Base-by-base conservation (phyloP, 2,797 vertebrate species). In the Novumbra hubbsi region DNA sequence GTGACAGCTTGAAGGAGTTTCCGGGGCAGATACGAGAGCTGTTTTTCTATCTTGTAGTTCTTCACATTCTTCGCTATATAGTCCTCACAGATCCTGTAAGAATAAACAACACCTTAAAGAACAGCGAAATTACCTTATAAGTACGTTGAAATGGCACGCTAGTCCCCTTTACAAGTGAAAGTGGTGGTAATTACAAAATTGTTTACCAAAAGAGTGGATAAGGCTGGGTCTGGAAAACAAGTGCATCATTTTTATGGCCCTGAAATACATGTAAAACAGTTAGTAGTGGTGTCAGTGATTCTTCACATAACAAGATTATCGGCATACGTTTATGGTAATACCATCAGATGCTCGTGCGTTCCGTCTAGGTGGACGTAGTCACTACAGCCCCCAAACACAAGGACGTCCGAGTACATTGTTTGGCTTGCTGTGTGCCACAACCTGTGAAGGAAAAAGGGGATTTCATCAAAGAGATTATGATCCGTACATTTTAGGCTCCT, bases 371-470 rank as follows among this genome's bases (percentile, higher is more conserved):
- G 95, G 80, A 99, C 90, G 89, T 97, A 95, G 89, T 98, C 96
- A 84, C 96, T 97, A 85, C 97, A 98, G 76, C 97, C 97, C 79
- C 97, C 97, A 81, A 99, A 99, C 82, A 98, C 96, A 86, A 98
- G 91, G 75, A 98, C 95, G 81, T 98, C 97, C 74, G 93, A 94
- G 84, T 98, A 96, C 87, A 92, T 95, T 50, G 95, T 94, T 17
- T 91, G 87, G 85, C 95, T 96, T 6, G 97, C 96, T 1, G 96
- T 96, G 84, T 99, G 97, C 97, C 97, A 99, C 86, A 98, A 90
- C 84, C 97, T 99, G 70, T 21, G 5, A 21, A 55, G 11, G 55
- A 60, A 60, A 60, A 1, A 9, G 8, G 55, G 55, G 55, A 60
- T 60, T 60, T 14, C 1, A 60, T 24, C 8, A 60, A 60, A 24